These are phyloP conservation scores for Dallia pectoralis DNA, from an alignment of 2,797 vertebrate genomes.

Conservation along the genomic window DNA sequence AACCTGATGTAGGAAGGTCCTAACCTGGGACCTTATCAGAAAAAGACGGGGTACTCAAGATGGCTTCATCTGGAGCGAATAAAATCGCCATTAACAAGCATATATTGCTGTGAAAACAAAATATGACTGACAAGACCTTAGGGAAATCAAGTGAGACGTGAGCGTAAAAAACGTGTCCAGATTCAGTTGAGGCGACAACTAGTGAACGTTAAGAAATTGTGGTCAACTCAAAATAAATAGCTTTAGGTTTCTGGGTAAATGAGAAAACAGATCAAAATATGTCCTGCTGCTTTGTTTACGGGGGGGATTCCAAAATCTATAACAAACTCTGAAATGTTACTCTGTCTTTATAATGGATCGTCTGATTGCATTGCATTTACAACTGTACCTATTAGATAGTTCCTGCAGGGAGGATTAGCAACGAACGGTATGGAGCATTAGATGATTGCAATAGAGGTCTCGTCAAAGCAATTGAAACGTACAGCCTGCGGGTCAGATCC, in stretches of 20 bases:
- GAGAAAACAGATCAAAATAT: background rate
- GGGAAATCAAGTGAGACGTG: conserved; percentile 10
- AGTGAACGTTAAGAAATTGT: conserved; percentile 53
- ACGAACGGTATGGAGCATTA: background rate
- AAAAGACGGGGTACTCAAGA: background rate
- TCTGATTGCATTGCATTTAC: background rate
- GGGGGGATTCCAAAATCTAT: background rate
- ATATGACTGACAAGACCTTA: conserved; percentile 17
- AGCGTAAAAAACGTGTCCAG: conserved; percentile 11
- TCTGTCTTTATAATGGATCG: background rate
- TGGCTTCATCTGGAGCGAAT: background rate
- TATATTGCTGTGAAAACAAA: background rate
- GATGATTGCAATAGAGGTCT: background rate
- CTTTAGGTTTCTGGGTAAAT: conserved; percentile 39
- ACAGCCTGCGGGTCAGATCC: too few relatives aligned
- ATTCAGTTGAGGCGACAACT: conserved; percentile 5
- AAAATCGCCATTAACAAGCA: background rate
- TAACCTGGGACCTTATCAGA: background rate
- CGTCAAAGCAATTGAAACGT: too few relatives aligned
- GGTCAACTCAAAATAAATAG: conserved; percentile 46
- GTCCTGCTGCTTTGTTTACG: conserved; percentile 3
- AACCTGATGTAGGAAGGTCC: background rate
- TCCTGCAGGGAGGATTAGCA: background rate
- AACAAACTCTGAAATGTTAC: background rate
- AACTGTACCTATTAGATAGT: conserved; percentile 1